Evolutionary conservation across 2,888 invertebrate species (phyloP), one percentile per base, ranked within the genome.

Genomic region (Neocrepidodera transversa): DNA sequence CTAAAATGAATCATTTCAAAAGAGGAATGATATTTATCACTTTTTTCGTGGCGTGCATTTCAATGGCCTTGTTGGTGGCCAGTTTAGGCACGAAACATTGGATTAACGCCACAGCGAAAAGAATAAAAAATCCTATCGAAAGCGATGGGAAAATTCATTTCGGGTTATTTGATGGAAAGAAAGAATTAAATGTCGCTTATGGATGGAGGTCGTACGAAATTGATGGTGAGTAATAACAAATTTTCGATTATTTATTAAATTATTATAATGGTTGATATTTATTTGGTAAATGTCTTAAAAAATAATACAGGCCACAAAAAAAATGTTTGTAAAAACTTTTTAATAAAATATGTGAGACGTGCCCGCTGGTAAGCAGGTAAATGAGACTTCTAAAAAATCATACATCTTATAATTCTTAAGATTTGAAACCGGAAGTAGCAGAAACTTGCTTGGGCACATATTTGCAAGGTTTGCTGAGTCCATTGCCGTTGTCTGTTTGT

Each of bases 91-190:
- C 93, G 2, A 90, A 90, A 68, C 88, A 90, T 72, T 94, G 93
- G 93, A 85, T 91, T 32, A 87, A 88, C 65, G 90, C 93, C 1
- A 83, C 84, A 47, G 92, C 92, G 2, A 83, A 85, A 67, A 79
- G 90, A 67, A 84, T 86, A 0, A 84, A 86, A 5, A 89, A 87
- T 71, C 85, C 87, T 1, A 78, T 84, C 47, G 85, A 86, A 58
- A 89, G 90, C 38, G 88, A 87, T 50, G 94, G 93, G 0, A 83
- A 85, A 66, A 86, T 94, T 60, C 86, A 89, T 74, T 92, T 95
- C 75, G 96, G 96, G 0, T 83, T 97, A 6, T 93, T 96, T 74
- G 88, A 90, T 71, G 96, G 96, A 0, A 87, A 87, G 64, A 93
- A 93, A 76, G 87, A 88, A 68, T 79, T 96, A 28, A 90, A 94